Base-by-base conservation (phyloP, 1,140 invertebrate genomes). In the Conus betulinus region DNA sequence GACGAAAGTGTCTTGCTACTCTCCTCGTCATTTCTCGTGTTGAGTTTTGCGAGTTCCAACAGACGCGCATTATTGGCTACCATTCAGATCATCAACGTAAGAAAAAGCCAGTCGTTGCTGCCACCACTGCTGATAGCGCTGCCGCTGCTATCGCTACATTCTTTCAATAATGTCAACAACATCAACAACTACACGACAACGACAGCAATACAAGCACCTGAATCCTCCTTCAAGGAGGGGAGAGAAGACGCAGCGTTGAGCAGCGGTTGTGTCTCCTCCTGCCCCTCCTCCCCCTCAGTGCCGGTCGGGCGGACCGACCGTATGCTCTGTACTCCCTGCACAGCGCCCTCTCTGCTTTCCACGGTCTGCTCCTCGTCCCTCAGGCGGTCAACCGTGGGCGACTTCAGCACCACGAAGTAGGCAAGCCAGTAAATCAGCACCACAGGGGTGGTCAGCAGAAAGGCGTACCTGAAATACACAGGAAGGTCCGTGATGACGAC, bases 401-500 rank as follows among this genome's bases (percentile, higher is more conserved):
- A n/a, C 82, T 90, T 89, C 51, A 94, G 91, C 20, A 94, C 84
- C 20, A 92, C 57, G 76, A 93, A 93, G 79, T 92, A 94, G 15
- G 92, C 90, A 23, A 93, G 25, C 88, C 93, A 89, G 60, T 94
- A 94, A 15, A 94, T 39, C 15, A 90, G 89, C 10, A 94, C 93
- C 10, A 89, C 90, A 23, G 93, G 93, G 13, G 91, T 92, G 13
- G 93, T 93, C 88, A 94, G 71, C 11, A 94, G 89, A 55, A 94
- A 94, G 23, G 93, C 93, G 86, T 92, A 93, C 67, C 93, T 94
- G 85, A 8, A 90, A 87, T 55, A 5, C 52, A 52, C 52, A 84
- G 67, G 3, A 20, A 63, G 10, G 60, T 11, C 60, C 17, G 60
- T 63, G n/a, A 23, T 27, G 39, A 39, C 39, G 39, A 39, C 23